Conservation (phyloP, 2,113 vertebrate species). For the Paedocypris sp. region DNA sequence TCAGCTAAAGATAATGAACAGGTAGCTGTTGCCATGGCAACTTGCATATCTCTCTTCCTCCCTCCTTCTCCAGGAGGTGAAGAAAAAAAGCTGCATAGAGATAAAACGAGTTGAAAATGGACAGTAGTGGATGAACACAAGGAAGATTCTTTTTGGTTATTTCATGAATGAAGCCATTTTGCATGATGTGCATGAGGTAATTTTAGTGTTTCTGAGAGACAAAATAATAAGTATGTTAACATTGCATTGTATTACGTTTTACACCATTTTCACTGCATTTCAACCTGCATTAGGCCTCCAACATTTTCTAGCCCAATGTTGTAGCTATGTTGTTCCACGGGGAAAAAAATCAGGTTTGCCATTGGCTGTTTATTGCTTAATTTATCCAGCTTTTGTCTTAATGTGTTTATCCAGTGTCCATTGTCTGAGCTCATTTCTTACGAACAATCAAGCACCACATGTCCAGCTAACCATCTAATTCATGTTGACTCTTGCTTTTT, state of each 20-base stretch:
- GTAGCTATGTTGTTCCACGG: not conserved
- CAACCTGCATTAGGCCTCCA: not conserved
- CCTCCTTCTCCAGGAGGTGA: conserved; percentile 19
- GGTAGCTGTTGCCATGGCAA: conserved; percentile 49
- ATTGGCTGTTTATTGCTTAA: not conserved
- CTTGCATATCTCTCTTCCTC: conserved; percentile 35
- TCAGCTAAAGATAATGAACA: conserved; percentile 35
- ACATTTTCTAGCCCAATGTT: not conserved
- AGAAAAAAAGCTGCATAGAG: conserved; percentile 31
- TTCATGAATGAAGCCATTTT: conserved; percentile 30
- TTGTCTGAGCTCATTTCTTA: conserved; percentile 21
- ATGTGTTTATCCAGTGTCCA: conserved; percentile 17
- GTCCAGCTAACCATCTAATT: conserved; percentile 18
- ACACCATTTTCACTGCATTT: not conserved
- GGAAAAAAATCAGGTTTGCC: not conserved
- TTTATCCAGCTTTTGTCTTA: not conserved
- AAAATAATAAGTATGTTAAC: too few relatives aligned
- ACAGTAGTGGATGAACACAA: conserved; percentile 7
- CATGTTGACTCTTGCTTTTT: conserved; percentile 25
- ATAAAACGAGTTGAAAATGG: conserved; percentile 20
- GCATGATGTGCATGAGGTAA: not conserved
- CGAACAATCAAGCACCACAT: conserved; percentile 6
- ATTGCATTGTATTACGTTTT: too few relatives aligned
- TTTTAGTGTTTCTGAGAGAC: conserved; percentile 7
- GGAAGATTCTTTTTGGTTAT: conserved; percentile 17